Evolutionary conservation across 1,140 invertebrate species (phyloP), one percentile per base, ranked within the genome.

Genomic region (Dufourea novaeangliae): DNA sequence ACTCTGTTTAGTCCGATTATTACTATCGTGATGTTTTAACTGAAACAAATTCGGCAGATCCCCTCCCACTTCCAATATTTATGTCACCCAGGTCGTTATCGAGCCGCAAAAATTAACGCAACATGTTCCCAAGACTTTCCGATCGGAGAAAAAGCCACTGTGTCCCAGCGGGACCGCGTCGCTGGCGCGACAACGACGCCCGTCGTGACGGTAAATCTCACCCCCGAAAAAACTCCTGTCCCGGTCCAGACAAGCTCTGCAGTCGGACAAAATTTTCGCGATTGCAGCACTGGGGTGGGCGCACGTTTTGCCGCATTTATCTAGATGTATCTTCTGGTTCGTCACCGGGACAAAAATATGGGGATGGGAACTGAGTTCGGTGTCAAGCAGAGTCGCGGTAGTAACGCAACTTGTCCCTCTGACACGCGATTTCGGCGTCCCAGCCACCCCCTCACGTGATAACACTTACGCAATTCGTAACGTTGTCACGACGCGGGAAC

Each of bases 271-370:
- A 83, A 87, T 44, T 87, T 87, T 77, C 67, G 50, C 84, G 14
- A 69, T 44, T 59, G n/a, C 50, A 20, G 29, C 54, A 54, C 37
- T 63, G 68, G 27, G 50, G 80, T 8, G 20, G 0, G 46, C n/a
- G 83, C 88, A 89, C 89, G 88, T 90, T 89, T 84, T 82, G 80
- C 74, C 87, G 86, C 87, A 88, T 90, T 89, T 90, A 90, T 88
- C 87, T 90, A 88, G 88, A 88, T 89, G 87, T 90, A 87, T 88
- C 87, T 87, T 89, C 84, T 79, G 76, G 85, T 89, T 89, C 81
- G 83, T 78, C 69, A 87, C 82, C 61, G n/a, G 69, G 63, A 44
- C 70, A 83, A 81, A 88, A 90, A 89, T 87, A 89, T 87, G 83
- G 78, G 79, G 82, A 80, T 61, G 84, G 61, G 84, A 88, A 90